Conservation (phyloP, 1,140 invertebrate genomes). For the Drosophila simulans region DNA sequence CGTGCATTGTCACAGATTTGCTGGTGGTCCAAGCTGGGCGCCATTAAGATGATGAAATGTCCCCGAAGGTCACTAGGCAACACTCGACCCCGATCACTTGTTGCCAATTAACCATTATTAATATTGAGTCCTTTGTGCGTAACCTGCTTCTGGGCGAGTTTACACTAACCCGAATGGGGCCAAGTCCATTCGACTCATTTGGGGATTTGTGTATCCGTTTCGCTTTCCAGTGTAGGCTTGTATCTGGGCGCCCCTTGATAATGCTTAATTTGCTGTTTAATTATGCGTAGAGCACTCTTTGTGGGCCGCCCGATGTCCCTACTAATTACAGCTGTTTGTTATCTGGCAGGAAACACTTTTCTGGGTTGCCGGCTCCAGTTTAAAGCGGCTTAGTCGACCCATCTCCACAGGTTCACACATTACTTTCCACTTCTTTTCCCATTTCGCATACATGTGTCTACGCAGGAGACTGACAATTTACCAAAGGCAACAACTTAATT, state of each 20-base stretch:
- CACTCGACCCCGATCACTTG: slow-evolving; percentile 50
- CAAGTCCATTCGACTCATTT: not conserved
- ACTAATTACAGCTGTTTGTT: slow-evolving; percentile 74
- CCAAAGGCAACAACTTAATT: slow-evolving; percentile 72
- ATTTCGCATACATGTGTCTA: slow-evolving; percentile 15
- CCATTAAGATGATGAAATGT: slow-evolving; percentile 78
- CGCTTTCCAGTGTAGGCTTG: slow-evolving; percentile 11
- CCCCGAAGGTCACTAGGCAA: slow-evolving; percentile 50
- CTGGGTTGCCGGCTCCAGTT: slow-evolving; percentile 19
- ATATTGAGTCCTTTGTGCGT: slow-evolving; percentile 48
- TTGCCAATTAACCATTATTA: slow-evolving; percentile 79
- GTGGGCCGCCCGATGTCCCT: slow-evolving; percentile 35
- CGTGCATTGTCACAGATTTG: slow-evolving; percentile 51
- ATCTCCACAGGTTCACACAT: slow-evolving; percentile 31
- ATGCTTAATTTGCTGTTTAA: slow-evolving; percentile 77
- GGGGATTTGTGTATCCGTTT: not conserved
- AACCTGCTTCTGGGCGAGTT: slow-evolving; percentile 1
- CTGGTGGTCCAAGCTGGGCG: not conserved
- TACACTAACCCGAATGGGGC: not conserved
- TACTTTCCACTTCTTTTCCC: slow-evolving; percentile 30
- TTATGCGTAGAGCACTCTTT: slow-evolving; percentile 69
- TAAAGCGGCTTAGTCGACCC: slow-evolving; percentile 53
- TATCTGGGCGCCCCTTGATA: slow-evolving; percentile 40
- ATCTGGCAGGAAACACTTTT: slow-evolving; percentile 50
- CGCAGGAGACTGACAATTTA: slow-evolving; percentile 63